Percentiles rank a stretch among this genome's conserved stretches.
Conservation (phyloP, 1,140 invertebrate genomes). For the Mamestra configurata region DNA sequence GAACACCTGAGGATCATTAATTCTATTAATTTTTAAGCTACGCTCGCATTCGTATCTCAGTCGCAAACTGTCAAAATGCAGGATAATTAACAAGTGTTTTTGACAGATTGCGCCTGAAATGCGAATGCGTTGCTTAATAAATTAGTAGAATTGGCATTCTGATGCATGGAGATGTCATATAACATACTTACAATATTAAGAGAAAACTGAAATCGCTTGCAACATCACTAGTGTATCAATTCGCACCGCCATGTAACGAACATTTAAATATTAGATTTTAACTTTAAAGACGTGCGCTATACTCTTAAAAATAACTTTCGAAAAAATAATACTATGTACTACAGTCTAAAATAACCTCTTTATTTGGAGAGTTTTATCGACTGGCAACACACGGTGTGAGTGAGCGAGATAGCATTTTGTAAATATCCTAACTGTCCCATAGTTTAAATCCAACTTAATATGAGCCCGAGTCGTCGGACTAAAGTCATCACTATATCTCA, state of each 20-base stretch:
- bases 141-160: too few relatives aligned
- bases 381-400: constrained; percentile 75
- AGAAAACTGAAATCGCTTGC: not conserved
- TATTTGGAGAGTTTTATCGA: constrained; percentile 28
- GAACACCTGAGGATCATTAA: too few relatives aligned
- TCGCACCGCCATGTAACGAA: constrained; percentile 43
- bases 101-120: too few relatives aligned
- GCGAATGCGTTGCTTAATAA: too few relatives aligned
- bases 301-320: constrained; percentile 37
- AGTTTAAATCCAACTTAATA: constrained; percentile 84
- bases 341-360: constrained; percentile 34
- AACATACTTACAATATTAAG: too few relatives aligned
- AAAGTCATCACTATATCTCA: constrained; percentile 86
- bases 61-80: too few relatives aligned
- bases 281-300: constrained; percentile 47
- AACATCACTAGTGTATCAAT: constrained; percentile 7
- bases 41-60: too few relatives aligned
- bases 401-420: constrained; percentile 84
- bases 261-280: constrained; percentile 65
- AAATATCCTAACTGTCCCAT: constrained; percentile 85
- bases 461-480: constrained; percentile 72
- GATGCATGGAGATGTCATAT: too few relatives aligned
- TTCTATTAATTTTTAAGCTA: too few relatives aligned
- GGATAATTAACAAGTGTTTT: too few relatives aligned
- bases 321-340: constrained; percentile 35